Evolutionary conservation across 1,140 invertebrate genomes (phyloP), one percentile per base, ranked within the genome.

Genomic region (Chironomus striatipennis): DNA sequence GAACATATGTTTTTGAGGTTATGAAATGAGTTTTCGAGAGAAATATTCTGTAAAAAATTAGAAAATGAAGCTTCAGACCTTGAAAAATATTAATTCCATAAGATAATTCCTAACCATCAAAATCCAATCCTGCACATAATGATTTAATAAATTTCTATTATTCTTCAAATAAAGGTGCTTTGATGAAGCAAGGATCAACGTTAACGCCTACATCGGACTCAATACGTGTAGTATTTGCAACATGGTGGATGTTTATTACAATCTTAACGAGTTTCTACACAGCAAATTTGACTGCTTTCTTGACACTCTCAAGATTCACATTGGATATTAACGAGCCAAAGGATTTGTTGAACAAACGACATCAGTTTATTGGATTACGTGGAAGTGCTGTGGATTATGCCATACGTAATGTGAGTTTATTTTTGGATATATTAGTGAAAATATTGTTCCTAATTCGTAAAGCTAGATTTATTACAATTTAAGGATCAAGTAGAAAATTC

Each of bases 221-320:
- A 10, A 90, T 91, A 1, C 84, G 93, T 57, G 83, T 96, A 34
- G 83, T 95, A 4, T 95, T 95, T 81, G 92, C 93, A 18, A 93
- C 92, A 0, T 96, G 94, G 94, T 95, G 93, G 93, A 87, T 96
- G 73, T 95, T 94, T 80, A 92, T 94, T 74, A 91, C 93, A 57
- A 88, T 95, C 74, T 80, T 96, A 17, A 95, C 93, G 0, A 91
- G 93, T n/a, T 96, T 94, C 82, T 96, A 96, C 81, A 96, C 94
- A 3, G 94, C 93, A 1, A 95, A 96, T 83, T 85, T 96, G 75
- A 96, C 94, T 0, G 94, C 94, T 21, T 95, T 94, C 79, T 84
- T 96, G 2, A 95, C 93, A 0, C 83, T 93, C 10, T 94, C 93
- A 0, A 88, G 90, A 78, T 93, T 94, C 77, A 93, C 91, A 0